Conservation (phyloP, 2,113 vertebrate genomes). For the Xyrauchen texanus region DNA sequence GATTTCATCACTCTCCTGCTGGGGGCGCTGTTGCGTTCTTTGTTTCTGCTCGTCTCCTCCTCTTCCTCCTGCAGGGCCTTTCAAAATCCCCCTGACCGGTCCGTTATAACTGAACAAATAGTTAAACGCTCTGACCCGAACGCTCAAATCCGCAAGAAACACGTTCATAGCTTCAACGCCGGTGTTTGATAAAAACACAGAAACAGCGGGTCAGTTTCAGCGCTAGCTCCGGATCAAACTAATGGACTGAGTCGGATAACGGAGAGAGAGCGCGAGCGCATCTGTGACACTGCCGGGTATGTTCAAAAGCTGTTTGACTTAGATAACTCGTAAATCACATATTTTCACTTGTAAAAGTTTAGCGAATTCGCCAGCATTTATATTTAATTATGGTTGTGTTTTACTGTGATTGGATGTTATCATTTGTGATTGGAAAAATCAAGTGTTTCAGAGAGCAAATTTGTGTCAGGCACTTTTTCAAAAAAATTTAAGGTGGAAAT, state of each 20-base stretch:
- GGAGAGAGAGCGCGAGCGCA: not conserved
- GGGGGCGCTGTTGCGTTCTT: not conserved
- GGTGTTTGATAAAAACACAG: not conserved
- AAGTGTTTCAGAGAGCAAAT: too few species aligned
- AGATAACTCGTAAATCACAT: not conserved
- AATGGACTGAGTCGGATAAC: constrained; percentile 24
- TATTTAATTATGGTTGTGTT: too few species aligned
- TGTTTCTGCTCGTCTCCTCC: constrained; percentile 62
- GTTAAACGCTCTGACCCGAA: not conserved
- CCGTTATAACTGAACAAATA: constrained; percentile 43
- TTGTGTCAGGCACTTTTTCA: too few species aligned
- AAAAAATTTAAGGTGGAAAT: too few species aligned
- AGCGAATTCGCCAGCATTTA: too few species aligned
- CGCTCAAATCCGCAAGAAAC: not conserved
- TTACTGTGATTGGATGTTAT: too few species aligned
- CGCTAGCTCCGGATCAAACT: constrained; percentile 1
- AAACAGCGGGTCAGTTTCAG: not conserved
- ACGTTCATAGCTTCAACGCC: not conserved
- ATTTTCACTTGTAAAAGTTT: not conserved
- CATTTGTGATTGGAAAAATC: too few species aligned
- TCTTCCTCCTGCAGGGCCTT: constrained; percentile 70
- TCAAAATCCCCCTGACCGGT: constrained; percentile 68
- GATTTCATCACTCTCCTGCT: too few species aligned
- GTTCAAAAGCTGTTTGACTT: constrained; percentile 7
- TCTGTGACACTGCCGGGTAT: constrained; percentile 1